Percentiles rank a stretch among this genome's conserved stretches.
Conservation (phyloP, 2,888 invertebrate genomes). For the Drosophila paramelanica region DNA sequence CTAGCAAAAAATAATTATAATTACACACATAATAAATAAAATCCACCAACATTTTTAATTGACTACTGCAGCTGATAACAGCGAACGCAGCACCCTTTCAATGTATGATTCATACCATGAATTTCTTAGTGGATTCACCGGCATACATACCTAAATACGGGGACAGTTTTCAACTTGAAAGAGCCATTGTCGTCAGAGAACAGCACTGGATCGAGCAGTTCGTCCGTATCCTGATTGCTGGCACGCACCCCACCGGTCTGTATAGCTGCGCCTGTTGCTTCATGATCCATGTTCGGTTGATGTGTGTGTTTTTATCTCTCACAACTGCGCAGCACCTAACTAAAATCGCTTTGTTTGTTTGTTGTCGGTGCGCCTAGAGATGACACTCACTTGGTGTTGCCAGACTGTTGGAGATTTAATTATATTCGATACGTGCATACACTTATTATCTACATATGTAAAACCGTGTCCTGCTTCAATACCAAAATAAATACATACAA, state of each 20-base stretch:
- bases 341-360: slow-evolving; percentile 47
- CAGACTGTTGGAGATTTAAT: slow-evolving; percentile 2
- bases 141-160: slow-evolving; percentile 81
- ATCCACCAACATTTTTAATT: slow-evolving; percentile 27
- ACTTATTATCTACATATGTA: background rate
- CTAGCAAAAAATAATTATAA: slow-evolving; percentile 48
- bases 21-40: background rate
- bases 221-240: slow-evolving; percentile 68
- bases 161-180: slow-evolving; percentile 82
- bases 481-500: too few species aligned
- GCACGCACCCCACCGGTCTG: slow-evolving; percentile 38
- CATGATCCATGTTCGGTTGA: slow-evolving; percentile 28
- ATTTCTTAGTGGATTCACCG: slow-evolving; percentile 19
- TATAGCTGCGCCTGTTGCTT: slow-evolving; percentile 47
- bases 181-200: slow-evolving; percentile 74
- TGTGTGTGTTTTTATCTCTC: background rate
- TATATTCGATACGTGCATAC: background rate
- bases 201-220: slow-evolving; percentile 82
- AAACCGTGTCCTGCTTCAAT: too few species aligned
- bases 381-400: slow-evolving; percentile 29
- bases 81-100: slow-evolving; percentile 28
- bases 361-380: slow-evolving; percentile 26
- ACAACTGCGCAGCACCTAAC: slow-evolving; percentile 43
- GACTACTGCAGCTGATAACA: slow-evolving; percentile 32
- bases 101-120: slow-evolving; percentile 52